Base-by-base conservation (phyloP, 2,888 invertebrate species). In the Synergus laeviventris region DNA sequence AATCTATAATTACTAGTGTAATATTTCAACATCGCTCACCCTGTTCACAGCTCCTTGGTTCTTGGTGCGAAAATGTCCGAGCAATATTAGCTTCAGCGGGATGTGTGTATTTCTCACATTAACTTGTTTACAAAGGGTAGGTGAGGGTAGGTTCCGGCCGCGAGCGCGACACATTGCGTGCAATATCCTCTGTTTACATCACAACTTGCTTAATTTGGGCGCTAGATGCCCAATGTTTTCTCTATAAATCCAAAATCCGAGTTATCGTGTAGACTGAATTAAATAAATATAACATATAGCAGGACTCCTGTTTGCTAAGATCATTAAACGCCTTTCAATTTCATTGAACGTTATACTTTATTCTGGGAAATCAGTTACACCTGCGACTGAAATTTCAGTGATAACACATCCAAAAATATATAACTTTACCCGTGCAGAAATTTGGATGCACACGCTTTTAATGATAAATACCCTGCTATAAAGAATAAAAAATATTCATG, bases 61-160 rank as follows among this genome's bases (percentile, higher is more conserved):
- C 73, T 66, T 75, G 62, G 74, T 62, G 75, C 73, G 76, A 75
- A 78, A 81, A 66, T 75, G 60, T 78, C 76, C 77, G 9, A 74
- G 84, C 86, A 86, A 87, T 88, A 87, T 88, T 85, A 86, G 86
- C 82, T 79, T 78, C 82, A 61, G 76, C 75, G 78, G 80, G 82
- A 84, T 83, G 89, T 89, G 89, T 89, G 89, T 89, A 86, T 89
- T 89, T 89, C 89, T 87, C 90, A 89, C 90, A 90, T 90, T 90
- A 90, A 84, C 81, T 78, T 90, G 86, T 90, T 90, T 90, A 84
- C 82, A 86, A 79, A 89, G 89, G 89, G 87, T 87, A 82, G 84
- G 85, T 75, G 79, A 89, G 89, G 89, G 87, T 87, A 82, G 84
- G 84, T 75, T 82, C 81, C 83, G 82, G 79, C 81, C 83, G 80